Base-by-base conservation (phyloP, 2,113 vertebrate species). In the Grantiella picta region DNA sequence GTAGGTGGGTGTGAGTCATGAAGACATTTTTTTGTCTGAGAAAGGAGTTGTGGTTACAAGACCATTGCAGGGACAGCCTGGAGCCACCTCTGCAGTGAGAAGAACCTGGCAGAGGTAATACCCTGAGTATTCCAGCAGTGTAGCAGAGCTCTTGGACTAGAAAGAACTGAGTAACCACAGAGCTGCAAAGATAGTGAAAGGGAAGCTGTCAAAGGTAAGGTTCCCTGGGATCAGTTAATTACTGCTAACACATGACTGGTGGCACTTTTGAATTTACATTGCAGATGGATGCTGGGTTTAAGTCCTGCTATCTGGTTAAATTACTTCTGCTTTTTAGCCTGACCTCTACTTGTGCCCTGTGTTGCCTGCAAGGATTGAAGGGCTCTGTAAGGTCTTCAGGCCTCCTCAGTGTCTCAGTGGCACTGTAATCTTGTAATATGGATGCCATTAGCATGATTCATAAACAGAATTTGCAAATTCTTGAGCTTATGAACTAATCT, bases 291-390 rank as follows among this genome's bases (percentile, higher is more conserved):
- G 47, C 31, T 82, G 60, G 29, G 25, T 45, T 40, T 38, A 36
- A 75, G 35, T 68, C 24, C 61, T 75, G 52, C 61, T 45, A 6
- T 36, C 60, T 7, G 1, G 12, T 22, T 14, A 38, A 60, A 9
- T 85, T 22, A 13, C 31, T 75, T 87, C 79, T 60, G 10, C 28
- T 68, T 82, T 71, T 52, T 20, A 86, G 66, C 33, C 16, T 52
- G 21, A 10, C 53, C 22, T 89, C 35, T 63, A 0, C 24, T 69
- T 61, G 20, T 47, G 29, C 20, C 24, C 82, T 0, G 0, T 65
- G 35, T 60, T 90, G 31, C 49, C 45, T 72, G 40, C 61, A 68
- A 9, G 18, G 1, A 2, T 68, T 85, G 57, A 68, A 73, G 38
- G 31, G 35, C 69, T 84, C 12, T 0, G 0, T 29, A 9, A 64